These are phyloP conservation scores for Trachelipus rathkii DNA, from an alignment of 1,140 invertebrate species.

Conservation along the genomic window DNA sequence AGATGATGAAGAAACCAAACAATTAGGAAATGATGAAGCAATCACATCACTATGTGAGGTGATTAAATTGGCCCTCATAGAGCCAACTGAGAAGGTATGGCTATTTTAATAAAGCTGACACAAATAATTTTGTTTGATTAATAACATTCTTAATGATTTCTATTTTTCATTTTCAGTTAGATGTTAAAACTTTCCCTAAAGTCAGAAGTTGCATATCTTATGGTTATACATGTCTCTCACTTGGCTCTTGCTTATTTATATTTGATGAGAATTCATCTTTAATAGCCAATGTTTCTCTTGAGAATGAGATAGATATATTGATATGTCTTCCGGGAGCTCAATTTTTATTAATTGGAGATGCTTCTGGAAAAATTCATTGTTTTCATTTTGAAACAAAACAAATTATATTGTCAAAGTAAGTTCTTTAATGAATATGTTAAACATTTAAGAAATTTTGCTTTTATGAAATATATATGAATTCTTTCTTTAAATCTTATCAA, in stretches of 20 bases:
- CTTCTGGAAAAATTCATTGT: not conserved
- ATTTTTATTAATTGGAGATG: not conserved
- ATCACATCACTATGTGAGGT: not conserved
- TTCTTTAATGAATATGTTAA: too few species aligned
- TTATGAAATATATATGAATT: too few species aligned
- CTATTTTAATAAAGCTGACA: not conserved
- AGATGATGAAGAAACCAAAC: not conserved
- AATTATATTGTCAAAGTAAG: not conserved
- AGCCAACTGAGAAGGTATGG: not conserved
- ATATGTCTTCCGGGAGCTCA: not conserved
- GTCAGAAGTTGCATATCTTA: not conserved
- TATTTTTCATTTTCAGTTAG: not conserved
- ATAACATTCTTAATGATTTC: not conserved
- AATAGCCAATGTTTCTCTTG: not conserved
- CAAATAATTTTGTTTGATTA: not conserved
- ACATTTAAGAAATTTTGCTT: too few species aligned
- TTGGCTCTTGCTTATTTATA: not conserved
- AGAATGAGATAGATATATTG: not conserved
- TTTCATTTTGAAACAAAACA: not conserved
- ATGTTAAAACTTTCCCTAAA: not conserved
- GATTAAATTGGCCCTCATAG: not conserved
- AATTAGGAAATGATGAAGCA: not conserved
- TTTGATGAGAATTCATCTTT: not conserved
- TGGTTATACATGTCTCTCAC: not conserved
- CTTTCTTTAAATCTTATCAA: too few species aligned